Percentiles rank a stretch among this genome's conserved stretches.
Evolutionary conservation across 2,797 vertebrate species (phyloP).

Genomic region (Knipowitschia caucasica): DNA sequence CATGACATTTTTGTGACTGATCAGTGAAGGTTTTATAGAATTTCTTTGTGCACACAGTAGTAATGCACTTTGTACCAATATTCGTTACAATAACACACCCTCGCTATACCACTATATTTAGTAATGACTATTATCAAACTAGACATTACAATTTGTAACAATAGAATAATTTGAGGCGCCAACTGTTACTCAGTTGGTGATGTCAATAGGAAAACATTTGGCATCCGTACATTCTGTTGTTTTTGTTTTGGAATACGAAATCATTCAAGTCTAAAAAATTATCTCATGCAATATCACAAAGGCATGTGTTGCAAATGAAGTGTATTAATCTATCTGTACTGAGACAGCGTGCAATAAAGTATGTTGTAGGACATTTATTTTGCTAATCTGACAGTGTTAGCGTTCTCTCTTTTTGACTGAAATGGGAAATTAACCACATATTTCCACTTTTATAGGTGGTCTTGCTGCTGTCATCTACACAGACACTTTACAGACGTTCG

Average conservation of each 20-base stretch:
- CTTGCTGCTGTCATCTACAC: slow-evolving; percentile 91
- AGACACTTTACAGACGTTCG: slow-evolving; percentile 84
- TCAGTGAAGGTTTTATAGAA: too few species aligned
- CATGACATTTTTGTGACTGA: too few species aligned
- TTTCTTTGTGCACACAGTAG: too few species aligned
- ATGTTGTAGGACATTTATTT: too few species aligned
- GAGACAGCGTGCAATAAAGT: too few species aligned
- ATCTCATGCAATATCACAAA: too few species aligned
- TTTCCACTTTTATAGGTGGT: slow-evolving; percentile 76
- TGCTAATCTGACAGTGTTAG: background rate
- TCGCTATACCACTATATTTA: background rate
- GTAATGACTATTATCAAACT: background rate
- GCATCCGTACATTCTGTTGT: background rate
- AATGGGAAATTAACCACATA: background rate
- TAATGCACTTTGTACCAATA: background rate
- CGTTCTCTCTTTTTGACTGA: too few species aligned
- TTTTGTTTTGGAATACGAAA: too few species aligned
- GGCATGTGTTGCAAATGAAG: too few species aligned
- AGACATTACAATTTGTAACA: background rate
- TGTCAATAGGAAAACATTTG: background rate
- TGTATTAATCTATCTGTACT: too few species aligned
- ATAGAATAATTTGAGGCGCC: background rate
- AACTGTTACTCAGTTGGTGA: background rate
- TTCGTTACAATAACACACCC: background rate
- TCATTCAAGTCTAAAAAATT: too few species aligned